Evolutionary conservation across 2,113 vertebrate species (phyloP).

Genomic region (Paratilapia polleni): DNA sequence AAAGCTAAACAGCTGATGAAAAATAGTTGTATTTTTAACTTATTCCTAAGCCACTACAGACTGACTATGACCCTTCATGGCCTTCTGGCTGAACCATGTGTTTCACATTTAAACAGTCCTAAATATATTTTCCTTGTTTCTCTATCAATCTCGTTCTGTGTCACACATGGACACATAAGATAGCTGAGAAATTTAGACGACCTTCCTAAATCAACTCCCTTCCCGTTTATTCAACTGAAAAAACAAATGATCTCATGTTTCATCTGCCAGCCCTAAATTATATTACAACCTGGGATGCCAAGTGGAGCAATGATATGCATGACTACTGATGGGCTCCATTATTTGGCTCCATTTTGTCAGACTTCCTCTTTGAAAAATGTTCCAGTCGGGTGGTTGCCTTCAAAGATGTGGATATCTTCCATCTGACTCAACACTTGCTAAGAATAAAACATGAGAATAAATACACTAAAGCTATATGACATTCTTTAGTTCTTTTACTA

Average conservation of each 20-base stretch:
- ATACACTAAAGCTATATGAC: slow-evolving; percentile 23
- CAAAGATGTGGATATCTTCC: slow-evolving; percentile 64
- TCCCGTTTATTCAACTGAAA: slow-evolving; percentile 53
- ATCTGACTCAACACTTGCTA: slow-evolving; percentile 53
- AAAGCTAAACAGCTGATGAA: slow-evolving; percentile 14
- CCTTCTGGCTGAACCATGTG: slow-evolving; percentile 47
- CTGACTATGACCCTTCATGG: slow-evolving; percentile 25
- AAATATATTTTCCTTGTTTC: slow-evolving; percentile 21
- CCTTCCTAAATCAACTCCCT: slow-evolving; percentile 47
- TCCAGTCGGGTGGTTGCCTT: slow-evolving; percentile 60
- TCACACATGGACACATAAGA: slow-evolving; percentile 56
- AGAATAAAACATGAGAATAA: slow-evolving; percentile 67
- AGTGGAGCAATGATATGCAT: slow-evolving; percentile 68
- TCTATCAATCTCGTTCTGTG: slow-evolving; percentile 30
- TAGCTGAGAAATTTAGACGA: slow-evolving; percentile 36
- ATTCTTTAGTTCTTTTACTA: slow-evolving; percentile 34
- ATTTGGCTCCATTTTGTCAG: slow-evolving; percentile 52
- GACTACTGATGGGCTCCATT: slow-evolving; percentile 56
- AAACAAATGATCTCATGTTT: slow-evolving; percentile 72
- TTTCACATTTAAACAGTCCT: slow-evolving; percentile 54
- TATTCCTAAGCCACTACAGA: background rate
- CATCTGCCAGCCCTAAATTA: slow-evolving; percentile 34
- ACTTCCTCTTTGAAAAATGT: slow-evolving; percentile 52
- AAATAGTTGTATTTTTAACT: slow-evolving; percentile 16
- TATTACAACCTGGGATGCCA: slow-evolving; percentile 57